phyloP scores from a whole-genome alignment of 2,113 vertebrate species.

The Cryptomyrus ogoouensis region DNA sequence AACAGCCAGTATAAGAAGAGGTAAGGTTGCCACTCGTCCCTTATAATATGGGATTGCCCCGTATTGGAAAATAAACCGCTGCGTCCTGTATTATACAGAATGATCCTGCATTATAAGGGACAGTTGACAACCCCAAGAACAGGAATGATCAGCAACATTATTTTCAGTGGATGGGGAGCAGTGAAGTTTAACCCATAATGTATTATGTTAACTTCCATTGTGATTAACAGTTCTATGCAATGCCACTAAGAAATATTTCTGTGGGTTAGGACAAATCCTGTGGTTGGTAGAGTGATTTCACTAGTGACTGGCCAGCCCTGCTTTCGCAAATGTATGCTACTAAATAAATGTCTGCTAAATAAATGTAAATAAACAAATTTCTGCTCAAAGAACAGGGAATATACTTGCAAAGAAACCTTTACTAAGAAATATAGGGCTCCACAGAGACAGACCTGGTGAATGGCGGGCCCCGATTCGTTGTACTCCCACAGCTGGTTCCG shows the following conservation, averaged over 20 bases:
- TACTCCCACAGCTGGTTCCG: conserved; percentile 70
- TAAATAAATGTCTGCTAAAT: neutral
- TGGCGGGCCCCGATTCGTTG: conserved; percentile 64
- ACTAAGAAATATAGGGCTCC: neutral
- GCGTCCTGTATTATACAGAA: no score
- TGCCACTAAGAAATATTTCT: neutral
- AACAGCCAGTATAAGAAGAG: neutral
- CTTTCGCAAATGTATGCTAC: neutral
- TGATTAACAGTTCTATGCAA: neutral
- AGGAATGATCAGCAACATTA: neutral
- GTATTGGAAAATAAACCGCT: no score
- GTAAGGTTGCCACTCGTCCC: neutral
- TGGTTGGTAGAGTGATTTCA: neutral
- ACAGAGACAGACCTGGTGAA: conserved; percentile 53
- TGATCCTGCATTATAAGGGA: no score
- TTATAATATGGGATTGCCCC: no score
- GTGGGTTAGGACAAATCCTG: neutral
- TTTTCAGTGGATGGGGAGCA: neutral
- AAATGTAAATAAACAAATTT: neutral
- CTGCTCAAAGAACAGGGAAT: neutral
- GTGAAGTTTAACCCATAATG: neutral
- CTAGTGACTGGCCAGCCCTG: neutral
- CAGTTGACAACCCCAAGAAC: neutral
- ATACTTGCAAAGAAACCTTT: neutral
- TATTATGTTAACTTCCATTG: neutral